A percentile compares a stretch with the other conserved stretches of the same genome.
phyloP scores from a whole-genome alignment of 2,113 vertebrate genomes.

The Gambusia holbrooki region DNA sequence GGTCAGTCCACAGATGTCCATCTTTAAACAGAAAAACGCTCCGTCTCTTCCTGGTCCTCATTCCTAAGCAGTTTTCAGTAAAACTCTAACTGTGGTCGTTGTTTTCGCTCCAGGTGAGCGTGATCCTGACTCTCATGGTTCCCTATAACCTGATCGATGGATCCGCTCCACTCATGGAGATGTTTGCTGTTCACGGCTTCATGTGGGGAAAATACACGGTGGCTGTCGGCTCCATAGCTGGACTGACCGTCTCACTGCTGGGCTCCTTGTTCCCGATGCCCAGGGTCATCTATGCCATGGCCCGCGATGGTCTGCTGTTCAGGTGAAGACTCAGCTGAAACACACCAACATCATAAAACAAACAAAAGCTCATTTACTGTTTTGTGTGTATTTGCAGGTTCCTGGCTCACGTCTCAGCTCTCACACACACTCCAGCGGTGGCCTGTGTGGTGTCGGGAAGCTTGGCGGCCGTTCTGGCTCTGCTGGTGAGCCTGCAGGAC shows the following conservation, averaged over 20 bases:
- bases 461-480: slow-evolving; percentile 87
- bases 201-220: slow-evolving; percentile 90
- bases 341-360: accelerated
- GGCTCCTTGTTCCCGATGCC: slow-evolving; percentile 98
- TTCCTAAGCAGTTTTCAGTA: background rate
- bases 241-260: slow-evolving; percentile 92
- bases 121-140: slow-evolving; percentile 95
- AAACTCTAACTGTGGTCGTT: accelerated
- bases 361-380: accelerated
- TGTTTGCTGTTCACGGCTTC: slow-evolving; percentile 93
- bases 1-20: slow-evolving; percentile 77
- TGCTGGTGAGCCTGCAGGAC: slow-evolving; percentile 93
- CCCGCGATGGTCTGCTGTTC: slow-evolving; percentile 95
- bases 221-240: slow-evolving; percentile 90
- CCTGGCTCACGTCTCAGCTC: slow-evolving; percentile 86
- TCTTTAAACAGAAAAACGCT: too few species aligned
- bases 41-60: background rate
- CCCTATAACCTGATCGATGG: slow-evolving; percentile 92
- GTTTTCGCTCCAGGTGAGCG: slow-evolving; percentile 84
- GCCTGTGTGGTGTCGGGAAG: slow-evolving; percentile 91
- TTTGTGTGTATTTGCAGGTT: slow-evolving; percentile 78
- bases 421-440: slow-evolving; percentile 90
- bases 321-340: slow-evolving; percentile 77
- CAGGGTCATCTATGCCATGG: slow-evolving; percentile 96
- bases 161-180: slow-evolving; percentile 96